These are phyloP conservation scores for Bembecia ichneumoniformis DNA, from an alignment of 2,888 invertebrate species.

Conservation along the genomic window DNA sequence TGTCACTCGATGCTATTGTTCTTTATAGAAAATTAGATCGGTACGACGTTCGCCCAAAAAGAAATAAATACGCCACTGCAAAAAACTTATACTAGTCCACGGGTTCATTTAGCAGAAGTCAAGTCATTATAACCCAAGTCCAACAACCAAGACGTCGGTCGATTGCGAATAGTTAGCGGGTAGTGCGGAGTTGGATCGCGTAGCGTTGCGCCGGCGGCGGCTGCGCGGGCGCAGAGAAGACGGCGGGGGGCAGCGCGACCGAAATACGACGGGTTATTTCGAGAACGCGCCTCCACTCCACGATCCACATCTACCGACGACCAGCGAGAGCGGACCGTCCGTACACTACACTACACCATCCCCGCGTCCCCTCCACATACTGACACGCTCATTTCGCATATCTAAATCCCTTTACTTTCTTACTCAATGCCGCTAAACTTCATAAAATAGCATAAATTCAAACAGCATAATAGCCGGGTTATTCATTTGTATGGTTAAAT, in stretches of 20 bases:
- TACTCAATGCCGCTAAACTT: no score
- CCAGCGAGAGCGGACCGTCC: not conserved
- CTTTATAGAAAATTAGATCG: slow-evolving; percentile 45
- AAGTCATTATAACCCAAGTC: slow-evolving; percentile 84
- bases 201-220: slow-evolving; percentile 43
- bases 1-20: slow-evolving; percentile 64
- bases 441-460: not conserved
- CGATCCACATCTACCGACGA: no score
- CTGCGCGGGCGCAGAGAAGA: slow-evolving; percentile 12
- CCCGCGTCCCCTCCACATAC: slow-evolving; percentile 10
- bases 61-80: slow-evolving; percentile 62
- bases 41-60: slow-evolving; percentile 46
- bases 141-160: slow-evolving; percentile 92
- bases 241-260: slow-evolving; percentile 49
- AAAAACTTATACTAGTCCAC: slow-evolving; percentile 67
- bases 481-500: not conserved
- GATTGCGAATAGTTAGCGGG: slow-evolving; percentile 93
- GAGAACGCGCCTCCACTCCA: slow-evolving; percentile 44
- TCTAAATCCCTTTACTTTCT: slow-evolving; percentile 6
- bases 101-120: slow-evolving; percentile 80
- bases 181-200: slow-evolving; percentile 70
- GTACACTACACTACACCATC: slow-evolving; percentile 7
- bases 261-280: slow-evolving; percentile 68
- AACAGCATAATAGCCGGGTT: not conserved
- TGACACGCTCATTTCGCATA: slow-evolving; percentile 25